A percentile compares a stretch with the other conserved stretches of the same genome.
Evolutionary conservation across 2,113 vertebrate species (phyloP).

Genomic region (Eubucco bourcierii): DNA sequence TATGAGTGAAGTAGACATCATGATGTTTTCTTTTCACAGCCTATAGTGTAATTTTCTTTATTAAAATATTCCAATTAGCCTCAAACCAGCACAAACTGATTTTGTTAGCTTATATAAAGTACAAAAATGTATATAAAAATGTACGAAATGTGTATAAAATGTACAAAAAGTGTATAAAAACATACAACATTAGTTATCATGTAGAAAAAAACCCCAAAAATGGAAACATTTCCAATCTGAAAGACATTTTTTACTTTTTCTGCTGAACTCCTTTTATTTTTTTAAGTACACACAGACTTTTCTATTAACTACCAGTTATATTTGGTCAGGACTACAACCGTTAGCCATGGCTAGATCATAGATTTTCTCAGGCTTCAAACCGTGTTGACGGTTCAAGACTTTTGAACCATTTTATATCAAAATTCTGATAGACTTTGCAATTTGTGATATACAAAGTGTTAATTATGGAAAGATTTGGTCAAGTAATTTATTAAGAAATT

Average conservation of each 20-base stretch:
- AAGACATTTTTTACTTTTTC: not conserved
- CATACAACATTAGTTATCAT: too few relatives aligned
- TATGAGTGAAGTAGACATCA: too few relatives aligned
- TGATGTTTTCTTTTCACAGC: too few relatives aligned
- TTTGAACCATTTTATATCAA: not conserved
- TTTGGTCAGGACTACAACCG: not conserved
- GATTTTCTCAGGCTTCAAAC: not conserved
- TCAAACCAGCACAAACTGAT: too few relatives aligned
- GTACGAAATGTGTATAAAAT: not conserved
- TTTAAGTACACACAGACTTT: not conserved
- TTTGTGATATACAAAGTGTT: not conserved
- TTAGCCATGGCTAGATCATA: not conserved
- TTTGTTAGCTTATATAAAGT: not conserved
- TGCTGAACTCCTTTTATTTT: fast-evolving
- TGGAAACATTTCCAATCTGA: not conserved
- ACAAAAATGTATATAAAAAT: not conserved
- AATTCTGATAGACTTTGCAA: not conserved
- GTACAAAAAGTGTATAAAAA: not conserved
- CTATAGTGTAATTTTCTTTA: too few relatives aligned
- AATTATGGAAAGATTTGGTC: not conserved
- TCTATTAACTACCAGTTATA: not conserved
- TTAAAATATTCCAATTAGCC: too few relatives aligned
- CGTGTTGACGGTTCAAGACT: not conserved
- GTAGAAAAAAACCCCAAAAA: not conserved
- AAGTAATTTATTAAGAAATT: not conserved